Evolutionary conservation across 2,797 vertebrate genomes (phyloP), one percentile per base, ranked within the genome.

Genomic region (Cirrhinus molitorella): DNA sequence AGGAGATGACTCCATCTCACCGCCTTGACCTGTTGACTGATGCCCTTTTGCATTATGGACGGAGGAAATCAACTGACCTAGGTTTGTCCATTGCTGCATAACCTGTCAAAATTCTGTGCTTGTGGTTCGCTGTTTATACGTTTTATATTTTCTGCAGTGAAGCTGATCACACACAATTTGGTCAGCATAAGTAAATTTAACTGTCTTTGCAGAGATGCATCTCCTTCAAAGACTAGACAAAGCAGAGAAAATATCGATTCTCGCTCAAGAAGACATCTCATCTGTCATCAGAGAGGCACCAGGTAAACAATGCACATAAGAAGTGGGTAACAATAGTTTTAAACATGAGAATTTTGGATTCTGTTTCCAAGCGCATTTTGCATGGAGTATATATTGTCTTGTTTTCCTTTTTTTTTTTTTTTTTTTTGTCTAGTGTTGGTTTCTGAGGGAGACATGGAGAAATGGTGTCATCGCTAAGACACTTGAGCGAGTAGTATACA

Each of bases 1-100:
- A 80, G 21, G 65, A 80, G 17, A 80, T 73, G 68, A 81, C 80
- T 23, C 68, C 80, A 59, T 81, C 80, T 59, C 80, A 73, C 40
- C 25, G 80, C 16, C 4, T 73, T 3, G 80, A 81, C n/a, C 68
- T 81, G 21, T 11, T 73, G 28, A 81, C 68, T 37, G 79, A 81
- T 81, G 66, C 11, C 23, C 78, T 68, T 31, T 51, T 57, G 47
- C 66, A 81, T 71, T 81, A 28, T 61, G 51, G 66, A 28, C n/a
- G 68, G 79, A 73, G 80, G 53, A 63, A 80, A 70, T 68, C 51
- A 19, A 53, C 78, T 70, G 78, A 55, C 65, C 34, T 77, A 61
- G 75, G 75, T 63, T 77, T 77, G 55, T n/a, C 55, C 21, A 21
- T 21, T 37, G 3, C 10, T 61, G 57, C 5, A 61, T 61, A 28